These are phyloP conservation scores for Rhinogobius similis DNA, from an alignment of 2,113 vertebrate species.

Conservation along the genomic window DNA sequence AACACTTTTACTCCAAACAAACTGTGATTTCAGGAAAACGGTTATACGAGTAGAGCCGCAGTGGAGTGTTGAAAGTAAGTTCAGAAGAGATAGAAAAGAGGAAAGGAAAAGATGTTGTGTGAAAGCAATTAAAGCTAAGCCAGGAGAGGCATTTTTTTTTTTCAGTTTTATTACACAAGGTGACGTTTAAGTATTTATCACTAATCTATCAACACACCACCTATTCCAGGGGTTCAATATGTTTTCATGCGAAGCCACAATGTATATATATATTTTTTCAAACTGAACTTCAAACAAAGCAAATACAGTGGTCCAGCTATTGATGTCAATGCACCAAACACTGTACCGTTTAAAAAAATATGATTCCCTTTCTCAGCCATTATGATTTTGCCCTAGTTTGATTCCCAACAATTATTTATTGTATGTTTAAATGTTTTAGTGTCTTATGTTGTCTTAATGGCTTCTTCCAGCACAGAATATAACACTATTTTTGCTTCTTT, in stretches of 20 bases:
- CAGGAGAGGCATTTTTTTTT: neutral
- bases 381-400: neutral
- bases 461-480: neutral
- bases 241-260: neutral
- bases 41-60: neutral
- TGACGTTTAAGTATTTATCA: neutral
- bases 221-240: neutral
- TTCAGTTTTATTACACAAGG: neutral
- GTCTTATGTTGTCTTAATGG: neutral
- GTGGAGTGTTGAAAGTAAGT: neutral
- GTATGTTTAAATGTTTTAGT: neutral
- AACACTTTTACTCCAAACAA: constrained; percentile 9
- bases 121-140: neutral
- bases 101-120: neutral
- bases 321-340: neutral
- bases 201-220: neutral
- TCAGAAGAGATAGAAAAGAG: neutral
- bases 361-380: neutral
- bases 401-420: neutral
- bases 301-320: neutral
- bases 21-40: constrained; percentile 9
- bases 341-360: neutral
- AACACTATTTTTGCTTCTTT: neutral
- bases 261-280: neutral
- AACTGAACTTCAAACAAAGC: neutral